Percentiles rank a stretch among this genome's conserved stretches.
Conservation (phyloP, 2,888 invertebrate genomes). For the Vanessa cardui region DNA sequence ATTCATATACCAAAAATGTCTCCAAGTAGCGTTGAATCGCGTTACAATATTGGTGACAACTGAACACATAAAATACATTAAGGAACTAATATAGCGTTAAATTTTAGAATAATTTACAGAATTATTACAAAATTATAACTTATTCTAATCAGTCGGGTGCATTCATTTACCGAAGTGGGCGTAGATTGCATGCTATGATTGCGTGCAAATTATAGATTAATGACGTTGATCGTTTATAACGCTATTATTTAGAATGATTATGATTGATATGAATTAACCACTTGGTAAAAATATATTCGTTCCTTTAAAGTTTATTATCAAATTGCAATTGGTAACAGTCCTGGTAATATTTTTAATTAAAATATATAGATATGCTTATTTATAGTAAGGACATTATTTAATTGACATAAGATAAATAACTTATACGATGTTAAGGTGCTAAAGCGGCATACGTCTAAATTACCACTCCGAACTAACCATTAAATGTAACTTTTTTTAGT, state of each 20-base stretch:
- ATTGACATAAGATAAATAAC: not conserved
- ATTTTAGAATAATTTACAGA: not conserved
- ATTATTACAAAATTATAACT: not conserved
- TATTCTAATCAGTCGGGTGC: conserved; percentile 6
- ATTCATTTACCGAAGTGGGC: conserved; percentile 48
- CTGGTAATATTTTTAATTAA: not conserved
- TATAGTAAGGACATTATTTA: not conserved
- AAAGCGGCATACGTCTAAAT: conserved; percentile 1
- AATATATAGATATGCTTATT: not conserved
- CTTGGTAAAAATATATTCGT: not conserved
- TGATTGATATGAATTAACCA: conserved; percentile 41
- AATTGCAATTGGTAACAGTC: not conserved
- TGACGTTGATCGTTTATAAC: conserved; percentile 56
- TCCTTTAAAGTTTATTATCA: not conserved
- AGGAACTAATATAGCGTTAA: too few relatives aligned
- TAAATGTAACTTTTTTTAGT: conserved; percentile 10
- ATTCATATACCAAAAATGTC: too few relatives aligned
- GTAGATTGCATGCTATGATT: conserved; percentile 52
- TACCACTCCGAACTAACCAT: conserved; percentile 8
- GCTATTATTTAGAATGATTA: conserved; percentile 46
- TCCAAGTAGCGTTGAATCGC: too few relatives aligned
- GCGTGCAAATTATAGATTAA: conserved; percentile 63
- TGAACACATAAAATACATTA: too few relatives aligned
- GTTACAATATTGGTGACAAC: too few relatives aligned
- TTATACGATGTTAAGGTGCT: not conserved